These are phyloP conservation scores for Sinocyclocheilus anshuiensis DNA, from an alignment of 2,113 vertebrate genomes.

Conservation along the genomic window DNA sequence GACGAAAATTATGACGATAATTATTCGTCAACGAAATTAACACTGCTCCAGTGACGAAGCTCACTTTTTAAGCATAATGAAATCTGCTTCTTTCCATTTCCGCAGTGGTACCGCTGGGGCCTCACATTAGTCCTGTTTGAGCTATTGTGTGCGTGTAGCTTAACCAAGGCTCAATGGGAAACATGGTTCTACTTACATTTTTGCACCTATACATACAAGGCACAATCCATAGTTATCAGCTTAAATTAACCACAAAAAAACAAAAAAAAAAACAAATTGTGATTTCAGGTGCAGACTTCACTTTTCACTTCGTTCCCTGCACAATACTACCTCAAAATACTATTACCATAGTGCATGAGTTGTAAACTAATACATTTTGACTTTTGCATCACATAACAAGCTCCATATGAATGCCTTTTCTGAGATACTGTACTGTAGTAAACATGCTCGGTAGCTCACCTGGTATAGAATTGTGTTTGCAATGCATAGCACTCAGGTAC, in stretches of 20 bases:
- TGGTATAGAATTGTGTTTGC: neutral
- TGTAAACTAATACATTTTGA: neutral
- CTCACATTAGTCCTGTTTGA: conserved; percentile 22
- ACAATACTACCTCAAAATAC: neutral
- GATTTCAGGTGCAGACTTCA: neutral
- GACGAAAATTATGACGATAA: too few relatives aligned
- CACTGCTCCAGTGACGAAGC: conserved; percentile 49
- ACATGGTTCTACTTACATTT: neutral
- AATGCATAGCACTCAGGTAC: neutral
- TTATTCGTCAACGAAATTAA: too few relatives aligned
- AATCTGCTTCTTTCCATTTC: conserved; percentile 72
- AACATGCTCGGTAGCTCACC: neutral
- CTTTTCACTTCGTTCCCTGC: neutral
- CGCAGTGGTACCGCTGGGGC: conserved; percentile 55
- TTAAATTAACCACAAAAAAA: too few relatives aligned
- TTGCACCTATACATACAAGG: neutral
- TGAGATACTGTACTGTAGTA: neutral
- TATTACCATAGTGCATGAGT: neutral
- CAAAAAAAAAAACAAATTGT: neutral
- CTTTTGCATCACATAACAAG: neutral
- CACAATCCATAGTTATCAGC: neutral
- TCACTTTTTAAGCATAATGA: conserved; percentile 69
- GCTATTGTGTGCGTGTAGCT: neutral
- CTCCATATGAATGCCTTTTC: neutral
- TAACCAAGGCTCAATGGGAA: neutral